A percentile compares a stretch with the other conserved stretches of the same genome.
Evolutionary conservation across 30 jellyfish, hydroid and myxozoan species (phyloP).

Genomic region (Turritopsis dohrnii): DNA sequence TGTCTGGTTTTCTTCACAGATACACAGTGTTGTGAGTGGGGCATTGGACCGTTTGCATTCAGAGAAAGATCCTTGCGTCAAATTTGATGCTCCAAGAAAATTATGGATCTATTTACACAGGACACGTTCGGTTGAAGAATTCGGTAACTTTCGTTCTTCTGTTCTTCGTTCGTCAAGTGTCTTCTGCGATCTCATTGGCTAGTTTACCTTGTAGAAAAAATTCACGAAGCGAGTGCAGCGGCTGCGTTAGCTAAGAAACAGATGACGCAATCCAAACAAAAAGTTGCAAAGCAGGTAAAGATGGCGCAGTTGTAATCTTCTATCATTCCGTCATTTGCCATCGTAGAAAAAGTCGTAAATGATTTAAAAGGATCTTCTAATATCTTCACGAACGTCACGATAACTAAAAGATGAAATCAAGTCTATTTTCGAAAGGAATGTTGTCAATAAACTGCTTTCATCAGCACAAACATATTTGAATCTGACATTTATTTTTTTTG

Average conservation of each 20-base stretch:
- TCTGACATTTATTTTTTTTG: background rate
- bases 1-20: constrained; percentile 23
- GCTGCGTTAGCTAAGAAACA: constrained; percentile 96
- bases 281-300: constrained; percentile 56
- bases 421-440: too few relatives aligned
- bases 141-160: constrained; percentile 36
- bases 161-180: background rate
- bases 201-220: constrained; percentile 42
- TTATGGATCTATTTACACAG: constrained; percentile 86
- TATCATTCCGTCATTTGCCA: too few relatives aligned
- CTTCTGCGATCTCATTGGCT: background rate
- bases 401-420: too few relatives aligned
- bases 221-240: constrained; percentile 94
- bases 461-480: background rate
- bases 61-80: constrained; percentile 95
- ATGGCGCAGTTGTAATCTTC: too few relatives aligned
- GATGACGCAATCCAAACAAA: constrained; percentile 49
- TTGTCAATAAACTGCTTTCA: background rate
- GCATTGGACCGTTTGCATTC: constrained; percentile 96
- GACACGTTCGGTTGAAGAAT: constrained; percentile 72
- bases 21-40: constrained; percentile 93
- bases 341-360: too few relatives aligned
- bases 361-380: too few relatives aligned
- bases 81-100: constrained; percentile 79
- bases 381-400: too few relatives aligned